These are phyloP conservation scores for Ataeniobius toweri DNA, from an alignment of 2,797 vertebrate species.

Conservation along the genomic window DNA sequence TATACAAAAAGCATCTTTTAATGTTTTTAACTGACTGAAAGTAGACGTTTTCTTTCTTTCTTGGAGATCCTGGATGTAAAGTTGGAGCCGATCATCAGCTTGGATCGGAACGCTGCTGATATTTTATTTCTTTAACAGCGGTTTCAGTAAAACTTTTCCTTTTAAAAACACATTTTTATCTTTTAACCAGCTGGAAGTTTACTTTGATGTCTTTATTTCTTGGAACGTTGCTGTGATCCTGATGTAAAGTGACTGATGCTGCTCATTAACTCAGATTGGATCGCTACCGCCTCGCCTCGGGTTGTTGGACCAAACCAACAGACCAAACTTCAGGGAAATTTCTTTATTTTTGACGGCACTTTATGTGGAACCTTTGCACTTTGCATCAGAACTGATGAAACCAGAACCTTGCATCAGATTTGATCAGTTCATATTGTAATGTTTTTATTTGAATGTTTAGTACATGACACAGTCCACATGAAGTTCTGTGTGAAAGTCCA, in stretches of 20 bases:
- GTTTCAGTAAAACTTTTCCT: too few species aligned
- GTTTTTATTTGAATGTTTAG: not conserved
- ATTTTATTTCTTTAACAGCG: too few species aligned
- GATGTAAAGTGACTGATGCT: not conserved
- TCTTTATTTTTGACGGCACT: not conserved
- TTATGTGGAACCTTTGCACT: not conserved
- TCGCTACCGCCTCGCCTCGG: not conserved
- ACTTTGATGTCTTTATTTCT: constrained; percentile 6
- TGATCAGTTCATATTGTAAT: not conserved
- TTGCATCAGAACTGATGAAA: not conserved
- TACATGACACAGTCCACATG: not conserved
- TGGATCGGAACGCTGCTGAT: not conserved
- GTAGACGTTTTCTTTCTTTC: not conserved
- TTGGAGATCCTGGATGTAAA: not conserved
- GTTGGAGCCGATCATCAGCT: not conserved
- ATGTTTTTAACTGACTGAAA: not conserved
- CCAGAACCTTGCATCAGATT: not conserved
- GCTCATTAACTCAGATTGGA: not conserved
- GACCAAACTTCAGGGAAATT: not conserved
- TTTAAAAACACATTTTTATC: not conserved
- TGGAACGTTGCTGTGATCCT: not conserved
- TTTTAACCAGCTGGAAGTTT: not conserved
- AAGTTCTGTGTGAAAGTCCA: not conserved
- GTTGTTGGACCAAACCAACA: not conserved
- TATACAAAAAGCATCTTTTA: not conserved